phyloP scores from a whole-genome alignment of 23 tunicate genomes.

The Botrylloides violaceus region DNA sequence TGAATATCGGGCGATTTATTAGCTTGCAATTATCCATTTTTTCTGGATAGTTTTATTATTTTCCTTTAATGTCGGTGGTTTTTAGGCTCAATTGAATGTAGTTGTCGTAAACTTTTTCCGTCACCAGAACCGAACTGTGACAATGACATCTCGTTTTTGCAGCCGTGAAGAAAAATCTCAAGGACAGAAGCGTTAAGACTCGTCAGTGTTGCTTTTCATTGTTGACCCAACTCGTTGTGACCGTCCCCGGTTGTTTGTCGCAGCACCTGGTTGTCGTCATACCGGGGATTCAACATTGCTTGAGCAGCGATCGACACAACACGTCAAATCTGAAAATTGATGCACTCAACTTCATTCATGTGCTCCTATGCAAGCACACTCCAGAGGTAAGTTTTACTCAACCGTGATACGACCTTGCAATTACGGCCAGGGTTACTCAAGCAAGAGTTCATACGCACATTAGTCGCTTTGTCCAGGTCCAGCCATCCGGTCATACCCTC shows the following conservation, averaged over 20 bases:
- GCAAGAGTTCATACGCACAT: too few relatives aligned
- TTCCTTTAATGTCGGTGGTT: too few relatives aligned
- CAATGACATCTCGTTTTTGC: conserved; percentile 16
- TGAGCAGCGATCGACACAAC: conserved; percentile 52
- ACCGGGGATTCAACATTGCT: conserved; percentile 71
- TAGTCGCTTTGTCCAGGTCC: too few relatives aligned
- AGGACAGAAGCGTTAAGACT: conserved; percentile 68
- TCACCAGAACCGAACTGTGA: too few relatives aligned
- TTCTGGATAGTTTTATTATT: too few relatives aligned
- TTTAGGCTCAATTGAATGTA: too few relatives aligned
- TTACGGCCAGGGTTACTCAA: too few relatives aligned
- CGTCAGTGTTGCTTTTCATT: conserved; percentile 81
- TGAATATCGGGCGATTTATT: too few relatives aligned
- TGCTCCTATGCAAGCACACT: conserved; percentile 60
- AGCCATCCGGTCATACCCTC: too few relatives aligned
- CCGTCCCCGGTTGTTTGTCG: conserved; percentile 84
- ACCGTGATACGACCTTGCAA: too few relatives aligned
- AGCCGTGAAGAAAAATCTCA: conserved; percentile 72
- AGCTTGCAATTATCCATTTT: too few relatives aligned
- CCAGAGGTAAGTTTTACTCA: conserved; percentile 61
- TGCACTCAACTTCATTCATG: conserved; percentile 59
- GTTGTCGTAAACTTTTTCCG: too few relatives aligned
- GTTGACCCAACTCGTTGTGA: conserved; percentile 60
- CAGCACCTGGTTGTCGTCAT: conserved; percentile 52
- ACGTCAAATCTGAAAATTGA: conserved; percentile 91